Evolutionary conservation across 2,113 vertebrate species (phyloP), one percentile per base, ranked within the genome.

Genomic region (Prolemur simus): DNA sequence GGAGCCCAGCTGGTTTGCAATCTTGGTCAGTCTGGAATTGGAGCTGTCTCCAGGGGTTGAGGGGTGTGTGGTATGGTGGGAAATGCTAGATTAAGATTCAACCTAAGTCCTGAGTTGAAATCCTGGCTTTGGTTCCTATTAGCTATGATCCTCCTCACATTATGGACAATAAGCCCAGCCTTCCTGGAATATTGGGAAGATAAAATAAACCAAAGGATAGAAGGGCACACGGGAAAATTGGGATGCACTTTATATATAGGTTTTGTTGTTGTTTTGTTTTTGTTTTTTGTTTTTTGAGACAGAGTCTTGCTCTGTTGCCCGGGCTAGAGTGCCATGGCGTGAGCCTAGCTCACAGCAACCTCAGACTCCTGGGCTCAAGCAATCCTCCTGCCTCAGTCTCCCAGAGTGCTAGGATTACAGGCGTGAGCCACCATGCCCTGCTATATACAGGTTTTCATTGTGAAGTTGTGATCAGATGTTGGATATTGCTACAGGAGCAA

Each of bases 101-200:
- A 60, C 66, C 21, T 45, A 81, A 45, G 58, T 84, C 82, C 52
- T 34, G 58, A 87, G 45, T 96, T 92, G 90, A 96, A 85, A 89
- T 88, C 58, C 76, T 91, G 69, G 20, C 45, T 85, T 93, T 96
- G 78, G 17, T 37, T 88, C 39, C 90, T 71, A 25, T 94, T 96
- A 89, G 69, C 32, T 78, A n/a, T 92, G 49, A 80, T 92, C n/a
- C 92, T n/a, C 29, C 81, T 66, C 58, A 68, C 68, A 42, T 12
- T 13, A 29, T 0, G 10, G 68, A 60, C 45, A 82, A 4, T 81
- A 82, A 96, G 6, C 69, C 73, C 87, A 77, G 83, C 83, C 34
- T 87, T 95, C 29, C 69, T 76, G 23, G 63, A 96, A 37, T 74
- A 56, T 45, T 37, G 52, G 64, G 25, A 91, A 47, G 64, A 52